Conservation (phyloP, 23 tunicate genomes). For the Halocynthia roretzi region DNA sequence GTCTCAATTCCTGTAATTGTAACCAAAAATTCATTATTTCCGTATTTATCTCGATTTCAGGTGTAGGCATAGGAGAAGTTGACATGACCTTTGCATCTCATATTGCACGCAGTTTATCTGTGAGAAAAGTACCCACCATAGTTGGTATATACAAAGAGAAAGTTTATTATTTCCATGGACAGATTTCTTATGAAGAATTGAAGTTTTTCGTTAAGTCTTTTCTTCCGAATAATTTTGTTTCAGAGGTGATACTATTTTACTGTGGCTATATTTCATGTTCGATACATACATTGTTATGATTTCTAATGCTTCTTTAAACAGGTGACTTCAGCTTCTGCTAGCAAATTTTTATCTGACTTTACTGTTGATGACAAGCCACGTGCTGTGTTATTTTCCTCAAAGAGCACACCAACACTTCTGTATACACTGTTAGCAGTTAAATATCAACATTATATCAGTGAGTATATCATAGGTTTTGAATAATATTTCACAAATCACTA, state of each 20-base stretch:
- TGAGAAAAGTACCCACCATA: constrained; percentile 42
- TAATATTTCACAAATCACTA: too few species aligned
- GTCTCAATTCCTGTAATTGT: too few species aligned
- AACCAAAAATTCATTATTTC: not conserved
- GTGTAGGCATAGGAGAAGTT: constrained; percentile 58
- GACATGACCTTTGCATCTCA: constrained; percentile 64
- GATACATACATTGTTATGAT: too few species aligned
- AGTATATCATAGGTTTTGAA: not conserved
- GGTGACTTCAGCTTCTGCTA: constrained; percentile 39
- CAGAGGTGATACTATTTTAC: constrained; percentile 28
- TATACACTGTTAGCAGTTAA: constrained; percentile 70
- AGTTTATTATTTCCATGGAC: constrained; percentile 50
- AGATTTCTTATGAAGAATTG: constrained; percentile 44
- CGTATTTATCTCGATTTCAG: constrained; percentile 1
- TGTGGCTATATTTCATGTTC: too few species aligned
- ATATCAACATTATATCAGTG: constrained; percentile 63
- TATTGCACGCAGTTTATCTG: constrained; percentile 42
- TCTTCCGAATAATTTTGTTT: constrained; percentile 43
- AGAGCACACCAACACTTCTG: constrained; percentile 58
- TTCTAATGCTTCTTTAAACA: not conserved
- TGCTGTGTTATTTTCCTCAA: constrained; percentile 54
- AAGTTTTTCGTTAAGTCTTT: constrained; percentile 50
- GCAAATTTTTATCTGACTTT: constrained; percentile 28
- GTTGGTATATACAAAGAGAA: constrained; percentile 58
- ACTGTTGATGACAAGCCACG: constrained; percentile 60